Base-by-base conservation (phyloP, 2,797 vertebrate genomes). In the Notoglanidium macrostoma region DNA sequence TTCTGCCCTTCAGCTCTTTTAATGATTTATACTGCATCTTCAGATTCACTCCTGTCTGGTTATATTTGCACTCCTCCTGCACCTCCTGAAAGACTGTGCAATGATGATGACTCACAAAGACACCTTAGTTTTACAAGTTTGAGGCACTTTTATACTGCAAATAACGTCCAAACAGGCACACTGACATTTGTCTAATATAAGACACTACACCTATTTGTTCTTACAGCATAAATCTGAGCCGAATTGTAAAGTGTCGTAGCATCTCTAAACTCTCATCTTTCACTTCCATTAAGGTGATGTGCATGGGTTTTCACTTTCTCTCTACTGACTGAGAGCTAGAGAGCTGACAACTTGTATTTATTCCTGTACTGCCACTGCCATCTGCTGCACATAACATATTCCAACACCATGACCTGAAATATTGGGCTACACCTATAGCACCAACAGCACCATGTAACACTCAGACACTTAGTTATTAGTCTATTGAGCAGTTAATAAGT, bases 361-460 rank as follows among this genome's bases (percentile, higher is more conserved):
- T 93, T 92, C 73, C 89, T 94, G 94, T 93, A 94, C 91, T 92
- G 26, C 91, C 93, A 95, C 95, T 96, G 95, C 95, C 95, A 92
- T 94, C 96, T 96, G 93, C 95, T 96, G 96, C 84, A 49, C 29
- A 46, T 1, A 15, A 4, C n/a, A 21, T 35, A 76, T 76, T 87
- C 57, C 78, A 76, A 61, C 83, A 88, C 19, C 14, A 72, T 54
- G 12, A 32, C 1, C 12, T 57, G 54, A 85, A 74, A 54, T 54
- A 11, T 63, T 59, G 21, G 19, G 19, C 19, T 46, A 46, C 6
- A 81, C 35, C 14, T 49, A 51, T 12, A 54, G 46, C 63, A 35
- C 46, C 32, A n/a, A 49, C 54, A 35, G 55, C 59, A 55, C 63
- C 46, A 49, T 12, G 19, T 83, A 26, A 59, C 44, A 54, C 3